These are phyloP conservation scores for Platyscapa corneri DNA, from an alignment of 1,140 invertebrate species.

Conservation along the genomic window DNA sequence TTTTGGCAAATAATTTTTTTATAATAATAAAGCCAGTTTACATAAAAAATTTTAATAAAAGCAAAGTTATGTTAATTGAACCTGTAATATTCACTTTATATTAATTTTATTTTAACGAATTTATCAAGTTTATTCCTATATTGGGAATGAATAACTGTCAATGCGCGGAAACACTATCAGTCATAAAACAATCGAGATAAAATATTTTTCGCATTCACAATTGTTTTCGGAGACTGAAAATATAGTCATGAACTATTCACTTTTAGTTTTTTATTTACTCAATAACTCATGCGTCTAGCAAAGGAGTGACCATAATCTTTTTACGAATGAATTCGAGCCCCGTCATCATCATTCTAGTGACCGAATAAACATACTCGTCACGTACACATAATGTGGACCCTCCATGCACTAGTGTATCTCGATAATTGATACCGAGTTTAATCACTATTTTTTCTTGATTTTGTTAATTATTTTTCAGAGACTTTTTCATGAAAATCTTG, in stretches of 20 bases:
- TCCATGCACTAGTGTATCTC: no score
- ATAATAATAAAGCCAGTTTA: no score
- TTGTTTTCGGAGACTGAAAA: not conserved
- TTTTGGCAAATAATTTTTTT: no score
- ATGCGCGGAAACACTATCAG: slow-evolving; percentile 6
- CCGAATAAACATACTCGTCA: not conserved
- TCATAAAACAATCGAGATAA: slow-evolving; percentile 32
- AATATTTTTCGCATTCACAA: not conserved
- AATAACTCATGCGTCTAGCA: not conserved
- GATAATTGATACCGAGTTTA: not conserved
- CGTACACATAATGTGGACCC: not conserved
- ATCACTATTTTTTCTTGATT: not conserved
- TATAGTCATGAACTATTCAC: not conserved
- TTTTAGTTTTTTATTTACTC: slow-evolving; percentile 6
- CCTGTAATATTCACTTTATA: no score
- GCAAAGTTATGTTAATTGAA: no score
- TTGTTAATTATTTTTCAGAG: not conserved
- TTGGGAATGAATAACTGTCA: not conserved
- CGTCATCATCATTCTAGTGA: not conserved
- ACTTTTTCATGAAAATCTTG: not conserved
- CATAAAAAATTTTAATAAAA: no score
- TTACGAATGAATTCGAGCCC: not conserved
- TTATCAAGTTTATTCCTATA: not conserved
- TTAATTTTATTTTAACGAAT: no score
- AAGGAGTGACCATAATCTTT: not conserved